Conservation (phyloP, 2,113 vertebrate genomes). For the Paedocypris sp. region DNA sequence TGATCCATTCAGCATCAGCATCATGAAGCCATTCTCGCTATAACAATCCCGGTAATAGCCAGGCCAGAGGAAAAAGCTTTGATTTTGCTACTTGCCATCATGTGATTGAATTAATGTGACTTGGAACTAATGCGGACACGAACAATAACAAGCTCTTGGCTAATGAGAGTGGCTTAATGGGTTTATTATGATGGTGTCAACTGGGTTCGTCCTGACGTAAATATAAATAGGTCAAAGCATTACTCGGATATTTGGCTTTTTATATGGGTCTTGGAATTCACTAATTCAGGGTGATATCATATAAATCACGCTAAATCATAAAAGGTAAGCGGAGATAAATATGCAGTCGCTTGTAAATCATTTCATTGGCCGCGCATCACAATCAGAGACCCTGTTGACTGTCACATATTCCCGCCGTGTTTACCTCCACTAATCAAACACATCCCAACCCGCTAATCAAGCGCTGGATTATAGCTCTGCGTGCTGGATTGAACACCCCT, state of each 20-base stretch:
- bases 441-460: neutral
- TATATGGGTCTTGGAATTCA: slow-evolving; percentile 55
- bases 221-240: slow-evolving; percentile 47
- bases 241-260: slow-evolving; percentile 29
- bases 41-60: neutral
- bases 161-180: slow-evolving; percentile 44
- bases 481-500: neutral
- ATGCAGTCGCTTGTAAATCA: slow-evolving; percentile 52
- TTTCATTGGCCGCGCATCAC: slow-evolving; percentile 22
- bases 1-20: neutral
- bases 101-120: slow-evolving; percentile 34
- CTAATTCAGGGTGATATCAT: slow-evolving; percentile 43
- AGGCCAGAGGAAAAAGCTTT: neutral
- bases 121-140: neutral
- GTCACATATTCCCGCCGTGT: neutral
- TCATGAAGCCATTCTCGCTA: neutral
- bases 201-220: slow-evolving; percentile 19
- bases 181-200: slow-evolving; percentile 30
- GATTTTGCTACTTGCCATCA: slow-evolving; percentile 18
- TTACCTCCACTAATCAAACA: neutral
- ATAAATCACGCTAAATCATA: slow-evolving; percentile 49
- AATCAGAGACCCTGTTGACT: slow-evolving; percentile 36
- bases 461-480: neutral
- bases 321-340: slow-evolving; percentile 6
- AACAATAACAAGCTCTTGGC: slow-evolving; percentile 20